Evolutionary conservation across 2,113 vertebrate species (phyloP).

Genomic region (Myocastor coypus): DNA sequence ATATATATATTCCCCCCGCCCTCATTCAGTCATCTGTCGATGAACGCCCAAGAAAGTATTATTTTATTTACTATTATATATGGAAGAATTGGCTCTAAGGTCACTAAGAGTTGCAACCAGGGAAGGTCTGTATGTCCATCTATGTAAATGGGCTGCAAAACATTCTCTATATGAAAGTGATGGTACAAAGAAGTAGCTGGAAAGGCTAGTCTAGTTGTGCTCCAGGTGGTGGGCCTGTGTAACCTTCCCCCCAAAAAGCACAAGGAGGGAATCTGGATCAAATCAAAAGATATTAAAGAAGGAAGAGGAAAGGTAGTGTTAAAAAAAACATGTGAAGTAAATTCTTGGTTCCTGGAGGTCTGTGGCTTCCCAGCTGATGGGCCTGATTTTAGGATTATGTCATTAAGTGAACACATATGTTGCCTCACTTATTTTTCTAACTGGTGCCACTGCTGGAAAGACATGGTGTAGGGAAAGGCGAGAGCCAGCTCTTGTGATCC

Average conservation of each 20-base stretch:
- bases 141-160: neutral
- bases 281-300: constrained; percentile 5
- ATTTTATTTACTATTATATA: neutral
- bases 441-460: neutral
- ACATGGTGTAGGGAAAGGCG: neutral
- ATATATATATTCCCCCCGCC: no score
- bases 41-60: neutral
- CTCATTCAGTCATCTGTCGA: neutral
- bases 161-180: neutral
- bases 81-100: neutral
- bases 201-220: neutral
- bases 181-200: neutral
- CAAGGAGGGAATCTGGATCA: neutral
- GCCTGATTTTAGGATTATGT: neutral
- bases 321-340: neutral
- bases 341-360: neutral
- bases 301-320: neutral
- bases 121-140: neutral
- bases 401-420: neutral
- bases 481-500: neutral
- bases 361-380: neutral
- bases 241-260: neutral
- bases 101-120: neutral
- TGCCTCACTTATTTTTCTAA: neutral
- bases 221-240: neutral